Base-by-base conservation (phyloP, 2,797 vertebrate genomes). In the Danio tinwini region DNA sequence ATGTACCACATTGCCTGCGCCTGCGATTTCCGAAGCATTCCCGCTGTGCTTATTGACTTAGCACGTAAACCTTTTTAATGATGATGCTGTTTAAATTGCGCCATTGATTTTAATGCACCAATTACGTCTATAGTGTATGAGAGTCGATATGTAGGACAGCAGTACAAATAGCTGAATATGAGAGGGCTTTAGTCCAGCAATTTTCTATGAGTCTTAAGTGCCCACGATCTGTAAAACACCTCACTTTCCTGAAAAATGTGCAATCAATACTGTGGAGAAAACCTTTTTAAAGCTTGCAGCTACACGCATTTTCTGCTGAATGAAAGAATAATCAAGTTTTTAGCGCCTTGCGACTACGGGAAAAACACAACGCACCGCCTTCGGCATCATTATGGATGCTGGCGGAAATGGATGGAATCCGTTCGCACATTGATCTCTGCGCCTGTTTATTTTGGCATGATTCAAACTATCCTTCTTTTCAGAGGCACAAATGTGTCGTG, bases 41-140 rank as follows among this genome's bases (percentile, higher is more conserved):
- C 45, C 49, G 64, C 84, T 89, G 88, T 77, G 73, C 79, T 86
- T 88, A 88, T 87, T 88, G 84, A 91, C 85, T 88, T 86, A 69
- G 76, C 85, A 80, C 89, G 84, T 81, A 90, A 87, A 89, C 52
- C 84, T 78, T 83, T 77, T 72, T 85, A 85, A 88, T 88, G 85
- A 90, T 87, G 86, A 90, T 87, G 89, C 85, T 84, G 85, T 91
- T 87, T 83, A 85, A 90, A 85, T 87, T 88, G 89, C 87, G 83
- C 87, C 88, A 91, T 91, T 85, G 89, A 87, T 88, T 91, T 92
- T 87, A 91, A 90, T 89, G 82, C 85, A 77, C 87, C 83, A 89
- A 89, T 89, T 89, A 87, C 82, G 81, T 87, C 82, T 85, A 88
- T 82, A 82, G 86, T 87, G 90, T 84, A 90, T 90, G 86, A 87